phyloP scores from a whole-genome alignment of 2,888 invertebrate genomes.

The Tipula unca region DNA sequence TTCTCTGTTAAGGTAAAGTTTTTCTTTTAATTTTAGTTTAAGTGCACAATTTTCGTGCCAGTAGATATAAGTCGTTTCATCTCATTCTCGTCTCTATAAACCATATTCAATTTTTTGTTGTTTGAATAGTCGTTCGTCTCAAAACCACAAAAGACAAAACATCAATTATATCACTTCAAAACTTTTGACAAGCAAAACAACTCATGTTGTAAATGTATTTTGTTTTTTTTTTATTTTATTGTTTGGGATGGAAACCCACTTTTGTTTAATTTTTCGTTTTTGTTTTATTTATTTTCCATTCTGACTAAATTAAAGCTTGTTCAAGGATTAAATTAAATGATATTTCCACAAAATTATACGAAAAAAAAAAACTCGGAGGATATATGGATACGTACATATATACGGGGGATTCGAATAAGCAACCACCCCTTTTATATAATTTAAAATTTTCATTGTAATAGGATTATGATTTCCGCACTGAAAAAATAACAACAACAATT shows the following conservation, averaged over 20 bases:
- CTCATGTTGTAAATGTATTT: neutral
- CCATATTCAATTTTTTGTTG: neutral
- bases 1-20: neutral
- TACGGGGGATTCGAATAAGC: neutral
- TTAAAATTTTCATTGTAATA: neutral
- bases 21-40: neutral
- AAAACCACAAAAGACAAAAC: neutral
- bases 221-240: neutral
- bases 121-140: neutral
- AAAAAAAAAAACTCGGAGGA: neutral
- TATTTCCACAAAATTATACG: neutral
- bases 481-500: neutral
- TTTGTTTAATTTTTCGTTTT: neutral
- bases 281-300: neutral
- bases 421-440: neutral
- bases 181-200: neutral
- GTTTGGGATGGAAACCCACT: neutral
- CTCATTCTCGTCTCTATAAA: neutral
- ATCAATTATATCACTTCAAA: neutral
- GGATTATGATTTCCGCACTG: neutral
- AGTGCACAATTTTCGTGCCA: neutral
- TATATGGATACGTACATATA: neutral
- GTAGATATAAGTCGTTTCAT: neutral
- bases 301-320: neutral
- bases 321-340: neutral